Conservation (phyloP, 2,113 vertebrate genomes). For the Neogale vison region DNA sequence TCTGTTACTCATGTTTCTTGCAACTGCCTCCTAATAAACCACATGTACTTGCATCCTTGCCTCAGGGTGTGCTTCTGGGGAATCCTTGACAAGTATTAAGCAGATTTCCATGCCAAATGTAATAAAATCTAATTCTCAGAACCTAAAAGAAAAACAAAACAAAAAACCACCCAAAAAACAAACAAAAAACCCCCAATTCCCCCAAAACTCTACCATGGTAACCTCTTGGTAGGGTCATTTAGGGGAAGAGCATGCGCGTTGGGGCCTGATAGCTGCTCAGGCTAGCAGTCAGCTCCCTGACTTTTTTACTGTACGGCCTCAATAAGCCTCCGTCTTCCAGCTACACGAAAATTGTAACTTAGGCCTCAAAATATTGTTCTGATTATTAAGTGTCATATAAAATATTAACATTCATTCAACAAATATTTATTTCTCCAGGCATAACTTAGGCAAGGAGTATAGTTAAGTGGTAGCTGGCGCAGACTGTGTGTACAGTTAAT, state of each 20-base stretch:
- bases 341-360: slow-evolving; percentile 17
- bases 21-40: background rate
- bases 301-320: background rate
- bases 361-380: background rate
- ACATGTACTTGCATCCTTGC: slow-evolving; percentile 8
- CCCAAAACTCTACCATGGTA: background rate
- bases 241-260: background rate
- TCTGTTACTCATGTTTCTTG: slow-evolving; percentile 2
- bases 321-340: background rate
- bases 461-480: background rate
- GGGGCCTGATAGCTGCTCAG: background rate
- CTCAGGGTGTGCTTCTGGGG: slow-evolving; percentile 23
- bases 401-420: slow-evolving; percentile 10
- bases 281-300: background rate
- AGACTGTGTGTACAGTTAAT: background rate
- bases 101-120: slow-evolving; percentile 27
- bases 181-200: background rate
- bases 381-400: slow-evolving; percentile 18
- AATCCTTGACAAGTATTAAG: background rate
- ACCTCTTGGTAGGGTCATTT: background rate
- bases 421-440: slow-evolving; percentile 46
- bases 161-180: background rate
- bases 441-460: background rate
- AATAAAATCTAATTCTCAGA: slow-evolving; percentile 32
- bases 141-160: background rate